Percentiles rank a stretch among this genome's conserved stretches.
Evolutionary conservation across 2,113 vertebrate species (phyloP).

Genomic region (Cyanoramphus novaezelandiae): DNA sequence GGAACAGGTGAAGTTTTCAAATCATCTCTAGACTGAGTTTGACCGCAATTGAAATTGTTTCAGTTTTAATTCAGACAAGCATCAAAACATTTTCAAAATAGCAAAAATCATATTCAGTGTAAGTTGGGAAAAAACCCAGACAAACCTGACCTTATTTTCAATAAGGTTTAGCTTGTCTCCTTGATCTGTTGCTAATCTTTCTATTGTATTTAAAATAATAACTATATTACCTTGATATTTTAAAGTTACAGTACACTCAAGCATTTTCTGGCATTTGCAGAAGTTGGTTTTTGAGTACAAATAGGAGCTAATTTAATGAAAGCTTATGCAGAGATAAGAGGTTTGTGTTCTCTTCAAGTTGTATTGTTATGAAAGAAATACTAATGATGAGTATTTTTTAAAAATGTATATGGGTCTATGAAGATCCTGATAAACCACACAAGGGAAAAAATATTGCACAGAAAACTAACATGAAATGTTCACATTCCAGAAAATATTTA

Average conservation of each 20-base stretch:
- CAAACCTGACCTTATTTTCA: background rate
- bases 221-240: background rate
- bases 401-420: background rate
- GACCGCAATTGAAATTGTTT: background rate
- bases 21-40: background rate
- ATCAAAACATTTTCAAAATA: background rate
- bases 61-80: background rate
- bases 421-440: background rate
- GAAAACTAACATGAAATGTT: background rate
- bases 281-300: background rate
- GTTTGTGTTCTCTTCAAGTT: background rate
- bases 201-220: background rate
- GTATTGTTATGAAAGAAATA: background rate
- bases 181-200: background rate
- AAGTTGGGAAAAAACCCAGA: background rate
- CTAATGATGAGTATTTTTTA: background rate
- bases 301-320: background rate
- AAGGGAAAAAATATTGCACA: background rate
- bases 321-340: background rate
- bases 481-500: background rate
- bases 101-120: background rate
- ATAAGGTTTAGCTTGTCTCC: background rate
- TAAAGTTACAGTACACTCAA: background rate
- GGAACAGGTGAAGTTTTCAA: background rate
- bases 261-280: background rate